These are phyloP conservation scores for Conchocele bisecta DNA, from an alignment of 2,888 invertebrate genomes.

Conservation along the genomic window DNA sequence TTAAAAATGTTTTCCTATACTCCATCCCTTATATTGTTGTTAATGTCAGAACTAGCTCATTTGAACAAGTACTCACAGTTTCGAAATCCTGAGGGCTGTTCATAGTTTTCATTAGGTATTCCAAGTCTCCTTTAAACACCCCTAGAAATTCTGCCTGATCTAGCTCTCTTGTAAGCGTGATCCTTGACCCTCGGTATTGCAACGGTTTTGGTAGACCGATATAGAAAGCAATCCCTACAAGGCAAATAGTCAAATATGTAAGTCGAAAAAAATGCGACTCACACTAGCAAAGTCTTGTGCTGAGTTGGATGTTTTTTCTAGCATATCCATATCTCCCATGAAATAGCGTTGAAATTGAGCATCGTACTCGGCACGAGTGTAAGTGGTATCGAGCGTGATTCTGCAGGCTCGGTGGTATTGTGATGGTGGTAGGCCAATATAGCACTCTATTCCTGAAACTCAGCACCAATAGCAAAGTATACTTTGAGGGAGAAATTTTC, in stretches of 20 bases:
- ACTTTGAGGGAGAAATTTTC: too few relatives aligned
- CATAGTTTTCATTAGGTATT: slow-evolving; percentile 54
- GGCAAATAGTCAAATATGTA: not conserved
- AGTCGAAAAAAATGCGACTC: not conserved
- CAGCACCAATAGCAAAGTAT: too few relatives aligned
- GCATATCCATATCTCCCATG: slow-evolving; percentile 35
- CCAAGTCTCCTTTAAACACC: slow-evolving; percentile 63
- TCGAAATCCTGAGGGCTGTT: slow-evolving; percentile 64
- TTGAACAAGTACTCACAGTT: slow-evolving; percentile 60
- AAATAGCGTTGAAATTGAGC: slow-evolving; percentile 26
- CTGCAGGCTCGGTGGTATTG: slow-evolving; percentile 30
- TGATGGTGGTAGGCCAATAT: slow-evolving; percentile 61
- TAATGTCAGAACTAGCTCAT: too few relatives aligned
- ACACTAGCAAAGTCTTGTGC: slow-evolving; percentile 48
- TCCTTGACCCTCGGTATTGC: slow-evolving; percentile 47
- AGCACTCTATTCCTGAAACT: slow-evolving; percentile 60
- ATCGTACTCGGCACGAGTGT: slow-evolving; percentile 27
- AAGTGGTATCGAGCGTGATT: slow-evolving; percentile 15
- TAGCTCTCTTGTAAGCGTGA: slow-evolving; percentile 20
- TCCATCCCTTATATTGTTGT: too few relatives aligned
- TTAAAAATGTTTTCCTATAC: too few relatives aligned
- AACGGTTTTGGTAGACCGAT: slow-evolving; percentile 65
- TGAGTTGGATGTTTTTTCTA: slow-evolving; percentile 15
- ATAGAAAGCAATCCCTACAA: slow-evolving; percentile 68
- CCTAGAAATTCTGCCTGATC: slow-evolving; percentile 44